Base-by-base conservation (phyloP, 2,113 vertebrate species). In the Porphyrio hochstetteri region DNA sequence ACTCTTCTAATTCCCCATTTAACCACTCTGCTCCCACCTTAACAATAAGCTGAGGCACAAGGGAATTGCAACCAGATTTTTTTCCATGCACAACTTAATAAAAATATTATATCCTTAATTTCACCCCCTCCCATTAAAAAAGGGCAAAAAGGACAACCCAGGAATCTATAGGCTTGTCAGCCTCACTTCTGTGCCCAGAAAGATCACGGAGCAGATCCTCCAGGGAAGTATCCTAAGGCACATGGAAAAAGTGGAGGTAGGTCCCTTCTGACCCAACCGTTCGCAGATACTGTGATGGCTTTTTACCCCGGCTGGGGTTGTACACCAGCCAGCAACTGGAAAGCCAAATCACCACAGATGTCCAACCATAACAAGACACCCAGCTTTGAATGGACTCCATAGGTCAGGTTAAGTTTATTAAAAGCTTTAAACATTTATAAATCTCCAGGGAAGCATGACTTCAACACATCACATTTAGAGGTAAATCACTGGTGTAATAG, bases 401-500 rank as follows among this genome's bases (percentile, higher is more conserved):
- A 38, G 61, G 57, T 93, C 96, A 86, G 96, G 96, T 68, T 94
- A 96, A 97, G 97, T 98, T 98, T 98, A 98, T 98, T 98, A 98
- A 98, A 96, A 93, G 96, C 91, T 98, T 98, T 98, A 97, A 98
- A 98, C 92, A 95, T 98, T 97, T 97, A 91, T 63, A 82, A 97
- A 97, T 74, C 98, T 97, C 95, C 89, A 72, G 93, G 97, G 98
- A 97, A 94, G 88, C 89, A 91, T 59, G 90, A 93, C 95, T 98
- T 86, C 94, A 98, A 98, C 94, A 48, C 96, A 92, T 97, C 96
- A 90, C 96, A 97, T 98, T 98, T 97, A 97, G 95, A 98, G 96
- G 97, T 86, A 98, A 98, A 98, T 98, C 96, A 91, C 57, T 98
- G 98, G 98, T 96, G 96, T 98, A 98, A 98, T 91, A 96, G 87